Evolutionary conservation across 1,140 invertebrate species (phyloP).

Genomic region (Eubasilissa regina): DNA sequence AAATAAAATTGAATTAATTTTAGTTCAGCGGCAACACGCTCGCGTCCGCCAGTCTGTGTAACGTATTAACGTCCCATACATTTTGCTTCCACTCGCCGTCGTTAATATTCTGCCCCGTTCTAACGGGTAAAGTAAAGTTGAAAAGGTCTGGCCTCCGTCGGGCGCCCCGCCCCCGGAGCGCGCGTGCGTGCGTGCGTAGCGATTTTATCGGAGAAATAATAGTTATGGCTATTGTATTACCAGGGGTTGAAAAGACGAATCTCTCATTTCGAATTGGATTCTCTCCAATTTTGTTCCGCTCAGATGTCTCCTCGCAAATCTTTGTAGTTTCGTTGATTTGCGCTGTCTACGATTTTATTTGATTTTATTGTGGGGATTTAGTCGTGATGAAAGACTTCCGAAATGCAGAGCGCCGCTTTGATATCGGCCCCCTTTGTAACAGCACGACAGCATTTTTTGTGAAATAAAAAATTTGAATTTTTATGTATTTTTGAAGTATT

Average conservation of each 20-base stretch:
- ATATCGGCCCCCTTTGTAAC: no score
- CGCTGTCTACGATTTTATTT: background rate
- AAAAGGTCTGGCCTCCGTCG: background rate
- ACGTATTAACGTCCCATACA: no score
- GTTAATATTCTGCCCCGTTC: constrained; percentile 24
- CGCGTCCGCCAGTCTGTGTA: no score
- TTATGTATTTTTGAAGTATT: no score
- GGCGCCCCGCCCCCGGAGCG: background rate
- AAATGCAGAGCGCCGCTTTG: no score
- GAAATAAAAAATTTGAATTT: no score
- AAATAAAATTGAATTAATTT: no score
- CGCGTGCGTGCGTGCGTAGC: background rate
- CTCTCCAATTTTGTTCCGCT: background rate
- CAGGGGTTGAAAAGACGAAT: constrained; percentile 6
- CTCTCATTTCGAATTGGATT: constrained; percentile 28
- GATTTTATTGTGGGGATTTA: background rate
- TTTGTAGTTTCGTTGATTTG: background rate
- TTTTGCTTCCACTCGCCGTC: background rate
- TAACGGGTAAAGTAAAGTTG: constrained; percentile 25
- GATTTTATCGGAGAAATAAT: background rate
- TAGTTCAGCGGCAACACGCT: no score
- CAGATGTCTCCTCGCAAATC: background rate
- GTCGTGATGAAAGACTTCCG: no score
- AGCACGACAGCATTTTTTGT: no score
- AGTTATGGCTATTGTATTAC: constrained; percentile 32